Conservation (phyloP, 2,797 vertebrate genomes). For the Zalophus californianus region DNA sequence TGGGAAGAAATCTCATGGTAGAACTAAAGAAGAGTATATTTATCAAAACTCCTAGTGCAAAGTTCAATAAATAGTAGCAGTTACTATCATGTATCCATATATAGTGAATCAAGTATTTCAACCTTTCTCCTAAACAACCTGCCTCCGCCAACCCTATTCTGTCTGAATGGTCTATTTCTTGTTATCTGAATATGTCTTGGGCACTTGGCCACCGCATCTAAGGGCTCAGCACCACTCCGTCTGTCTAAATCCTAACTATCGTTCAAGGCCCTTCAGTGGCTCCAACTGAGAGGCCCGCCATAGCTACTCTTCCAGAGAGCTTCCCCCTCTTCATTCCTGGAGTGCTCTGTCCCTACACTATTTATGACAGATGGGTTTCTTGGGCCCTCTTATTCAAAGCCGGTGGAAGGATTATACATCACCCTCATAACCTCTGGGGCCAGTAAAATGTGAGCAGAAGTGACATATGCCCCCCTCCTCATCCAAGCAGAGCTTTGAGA, state of each 20-base stretch:
- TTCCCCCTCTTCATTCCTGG: neutral
- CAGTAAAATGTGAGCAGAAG: neutral
- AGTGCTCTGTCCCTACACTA: neutral
- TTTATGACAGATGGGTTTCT: neutral
- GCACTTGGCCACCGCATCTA: neutral
- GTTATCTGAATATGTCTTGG: neutral
- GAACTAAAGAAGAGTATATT: neutral
- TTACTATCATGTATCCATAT: neutral
- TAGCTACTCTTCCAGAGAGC: neutral
- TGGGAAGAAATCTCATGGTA: neutral
- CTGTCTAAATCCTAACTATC: neutral
- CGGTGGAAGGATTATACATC: neutral
- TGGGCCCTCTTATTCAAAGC: neutral
- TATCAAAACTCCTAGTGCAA: neutral
- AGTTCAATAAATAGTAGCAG: neutral
- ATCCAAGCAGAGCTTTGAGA: neutral
- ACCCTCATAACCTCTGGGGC: neutral
- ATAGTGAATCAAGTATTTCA: neutral
- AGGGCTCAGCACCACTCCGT: neutral
- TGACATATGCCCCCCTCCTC: too few species aligned
- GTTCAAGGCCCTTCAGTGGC: neutral
- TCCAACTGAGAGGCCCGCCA: neutral
- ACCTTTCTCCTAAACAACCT: neutral
- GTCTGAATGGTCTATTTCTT: neutral
- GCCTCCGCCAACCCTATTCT: neutral